These are phyloP conservation scores for Temnopleurus reevesii DNA, from an alignment of 53 echinoderm and acorn worm species.

Conservation along the genomic window DNA sequence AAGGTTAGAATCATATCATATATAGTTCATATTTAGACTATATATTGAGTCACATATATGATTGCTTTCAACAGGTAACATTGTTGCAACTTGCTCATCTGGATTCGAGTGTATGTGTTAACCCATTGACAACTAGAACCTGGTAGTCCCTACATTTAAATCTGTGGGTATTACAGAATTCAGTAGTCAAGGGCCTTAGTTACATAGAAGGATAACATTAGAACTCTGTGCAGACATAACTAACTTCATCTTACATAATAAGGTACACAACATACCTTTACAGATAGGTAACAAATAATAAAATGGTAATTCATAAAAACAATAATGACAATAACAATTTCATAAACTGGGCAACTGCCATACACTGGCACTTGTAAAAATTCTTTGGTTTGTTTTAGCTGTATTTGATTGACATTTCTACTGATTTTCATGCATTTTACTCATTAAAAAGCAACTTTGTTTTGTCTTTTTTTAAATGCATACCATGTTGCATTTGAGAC, in stretches of 20 bases:
- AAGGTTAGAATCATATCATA: too few species aligned
- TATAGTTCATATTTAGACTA: too few species aligned
- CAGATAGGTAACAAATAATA: not conserved
- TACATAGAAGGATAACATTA: too few species aligned
- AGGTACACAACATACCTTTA: not conserved
- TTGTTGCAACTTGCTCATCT: too few species aligned
- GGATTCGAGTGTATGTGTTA: too few species aligned
- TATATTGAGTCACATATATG: too few species aligned
- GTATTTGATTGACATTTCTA: not conserved
- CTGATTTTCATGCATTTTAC: not conserved
- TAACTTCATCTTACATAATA: not conserved
- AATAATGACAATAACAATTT: not conserved
- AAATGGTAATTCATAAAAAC: too few species aligned
- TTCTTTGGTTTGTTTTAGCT: conserved; percentile 36
- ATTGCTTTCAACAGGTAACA: too few species aligned
- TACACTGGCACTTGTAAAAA: not conserved
- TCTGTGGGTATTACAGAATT: too few species aligned
- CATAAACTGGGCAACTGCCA: not conserved
- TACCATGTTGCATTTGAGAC: not conserved
- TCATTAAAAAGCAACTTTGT: conserved; percentile 22
- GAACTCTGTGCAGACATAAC: not conserved
- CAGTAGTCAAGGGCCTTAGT: too few species aligned
- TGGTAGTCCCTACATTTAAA: too few species aligned
- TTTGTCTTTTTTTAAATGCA: conserved; percentile 11
- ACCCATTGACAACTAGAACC: too few species aligned